phyloP scores from a whole-genome alignment of 2,888 invertebrate species.

The Ptychoptera contaminata region DNA sequence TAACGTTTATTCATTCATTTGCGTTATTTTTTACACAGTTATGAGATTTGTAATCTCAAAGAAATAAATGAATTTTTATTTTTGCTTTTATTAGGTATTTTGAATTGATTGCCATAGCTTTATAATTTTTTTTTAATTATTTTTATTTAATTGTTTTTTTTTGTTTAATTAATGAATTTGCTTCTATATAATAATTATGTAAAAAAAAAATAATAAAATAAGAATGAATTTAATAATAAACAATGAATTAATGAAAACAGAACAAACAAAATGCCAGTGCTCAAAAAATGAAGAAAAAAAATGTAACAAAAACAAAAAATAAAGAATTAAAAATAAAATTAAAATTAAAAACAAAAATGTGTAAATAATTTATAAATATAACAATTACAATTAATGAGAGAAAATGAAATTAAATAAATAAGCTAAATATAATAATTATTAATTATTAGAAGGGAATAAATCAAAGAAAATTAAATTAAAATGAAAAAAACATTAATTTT shows the following conservation, averaged over 20 bases:
- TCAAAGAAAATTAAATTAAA: not conserved
- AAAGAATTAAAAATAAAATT: not conserved
- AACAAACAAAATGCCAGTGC: not conserved
- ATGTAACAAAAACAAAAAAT: not conserved
- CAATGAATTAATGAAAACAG: not conserved
- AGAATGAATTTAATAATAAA: not conserved
- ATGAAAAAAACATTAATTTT: not conserved
- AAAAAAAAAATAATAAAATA: not conserved
- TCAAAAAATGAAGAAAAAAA: not conserved
- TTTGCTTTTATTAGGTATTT: too few species aligned
- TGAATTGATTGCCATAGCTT: too few species aligned
- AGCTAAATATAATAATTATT: too few species aligned
- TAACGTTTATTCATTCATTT: too few species aligned
- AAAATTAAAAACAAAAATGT: not conserved
- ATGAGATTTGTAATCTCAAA: too few species aligned
- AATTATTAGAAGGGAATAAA: not conserved
- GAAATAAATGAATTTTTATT: too few species aligned
- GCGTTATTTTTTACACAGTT: too few species aligned
- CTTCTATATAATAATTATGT: not conserved
- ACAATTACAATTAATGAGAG: too few species aligned
- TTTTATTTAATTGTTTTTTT: not conserved
- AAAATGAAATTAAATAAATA: too few species aligned
- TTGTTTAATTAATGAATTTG: not conserved
- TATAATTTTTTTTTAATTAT: too few species aligned
- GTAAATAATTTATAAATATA: not conserved